Evolutionary conservation across 2,888 invertebrate species (phyloP).

Genomic region (Ganaspis brasiliensis): DNA sequence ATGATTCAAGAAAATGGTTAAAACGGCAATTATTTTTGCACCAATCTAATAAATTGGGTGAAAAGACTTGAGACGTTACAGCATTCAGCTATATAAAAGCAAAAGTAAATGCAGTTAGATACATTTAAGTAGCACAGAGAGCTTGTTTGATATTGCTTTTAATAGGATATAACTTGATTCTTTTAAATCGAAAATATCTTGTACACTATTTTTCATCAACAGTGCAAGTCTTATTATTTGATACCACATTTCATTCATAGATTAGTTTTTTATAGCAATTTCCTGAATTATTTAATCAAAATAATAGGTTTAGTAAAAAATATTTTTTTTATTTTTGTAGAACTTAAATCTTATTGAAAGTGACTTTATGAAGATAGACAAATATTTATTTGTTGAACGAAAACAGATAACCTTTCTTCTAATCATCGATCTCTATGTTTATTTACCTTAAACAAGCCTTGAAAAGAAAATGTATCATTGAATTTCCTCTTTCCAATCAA

Average conservation of each 20-base stretch:
- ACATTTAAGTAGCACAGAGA: slow-evolving; percentile 42
- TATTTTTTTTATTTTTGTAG: neutral
- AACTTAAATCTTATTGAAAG: slow-evolving; percentile 21
- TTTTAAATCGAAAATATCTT: neutral
- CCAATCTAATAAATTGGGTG: slow-evolving; percentile 15
- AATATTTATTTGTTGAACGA: slow-evolving; percentile 41
- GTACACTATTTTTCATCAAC: neutral
- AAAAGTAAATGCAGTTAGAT: slow-evolving; percentile 41
- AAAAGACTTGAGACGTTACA: slow-evolving; percentile 17
- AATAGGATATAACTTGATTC: neutral
- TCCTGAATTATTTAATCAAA: too few species aligned
- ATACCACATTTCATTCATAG: too few species aligned
- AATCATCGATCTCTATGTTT: slow-evolving; percentile 38
- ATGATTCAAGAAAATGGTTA: too few species aligned
- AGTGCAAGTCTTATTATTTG: too few species aligned
- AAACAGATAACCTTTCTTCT: slow-evolving; percentile 33
- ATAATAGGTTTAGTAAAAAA: neutral
- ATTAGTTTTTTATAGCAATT: too few species aligned
- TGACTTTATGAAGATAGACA: neutral
- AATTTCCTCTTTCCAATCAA: neutral
- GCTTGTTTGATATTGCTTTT: slow-evolving; percentile 21
- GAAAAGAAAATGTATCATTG: slow-evolving; percentile 35
- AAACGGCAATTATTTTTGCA: neutral
- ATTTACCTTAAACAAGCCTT: slow-evolving; percentile 48
- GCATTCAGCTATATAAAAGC: slow-evolving; percentile 42